Conservation (phyloP, 2,797 vertebrate species). For the Danio aesculapii region DNA sequence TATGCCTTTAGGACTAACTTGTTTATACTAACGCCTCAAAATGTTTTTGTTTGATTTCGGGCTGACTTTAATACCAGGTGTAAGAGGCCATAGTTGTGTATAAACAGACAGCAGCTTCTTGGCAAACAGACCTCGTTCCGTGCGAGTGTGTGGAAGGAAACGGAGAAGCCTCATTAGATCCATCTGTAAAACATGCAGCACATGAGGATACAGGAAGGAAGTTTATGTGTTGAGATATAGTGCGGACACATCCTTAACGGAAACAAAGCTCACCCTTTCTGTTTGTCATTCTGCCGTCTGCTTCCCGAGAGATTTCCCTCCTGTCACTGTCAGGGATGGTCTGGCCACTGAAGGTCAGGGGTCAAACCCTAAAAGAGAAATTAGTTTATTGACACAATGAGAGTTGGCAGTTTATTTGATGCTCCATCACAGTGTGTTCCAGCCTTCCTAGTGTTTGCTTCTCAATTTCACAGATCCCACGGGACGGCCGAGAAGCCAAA, state of each 20-base stretch:
- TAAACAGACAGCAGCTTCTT: slow-evolving; percentile 28
- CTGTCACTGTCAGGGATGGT: slow-evolving; percentile 68
- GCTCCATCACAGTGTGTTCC: slow-evolving; percentile 72
- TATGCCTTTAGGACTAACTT: too few relatives aligned
- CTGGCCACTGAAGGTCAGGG: slow-evolving; percentile 70
- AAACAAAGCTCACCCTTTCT: slow-evolving; percentile 3
- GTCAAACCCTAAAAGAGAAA: slow-evolving; percentile 81
- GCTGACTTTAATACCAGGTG: too few relatives aligned
- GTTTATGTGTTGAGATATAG: slow-evolving; percentile 19
- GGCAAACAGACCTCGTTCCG: slow-evolving; percentile 32
- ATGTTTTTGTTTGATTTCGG: too few relatives aligned
- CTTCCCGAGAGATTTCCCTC: slow-evolving; percentile 61
- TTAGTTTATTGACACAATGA: slow-evolving; percentile 86
- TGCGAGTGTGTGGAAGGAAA: slow-evolving; percentile 36
- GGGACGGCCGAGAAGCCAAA: slow-evolving; percentile 56
- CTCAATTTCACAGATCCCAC: slow-evolving; percentile 75
- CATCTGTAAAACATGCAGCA: slow-evolving; percentile 48
- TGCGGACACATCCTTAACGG: slow-evolving; percentile 20
- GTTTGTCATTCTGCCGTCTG: slow-evolving; percentile 13
- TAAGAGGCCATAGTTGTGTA: slow-evolving; percentile 12
- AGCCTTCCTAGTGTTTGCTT: slow-evolving; percentile 72
- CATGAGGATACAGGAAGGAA: slow-evolving; percentile 47
- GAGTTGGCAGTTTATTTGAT: slow-evolving; percentile 84
- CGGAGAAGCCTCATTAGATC: slow-evolving; percentile 50
- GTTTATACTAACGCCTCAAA: too few relatives aligned